A percentile compares a stretch with the other conserved stretches of the same genome.
phyloP scores from a whole-genome alignment of 2,888 invertebrate genomes.

The Agriopis aurantiaria region DNA sequence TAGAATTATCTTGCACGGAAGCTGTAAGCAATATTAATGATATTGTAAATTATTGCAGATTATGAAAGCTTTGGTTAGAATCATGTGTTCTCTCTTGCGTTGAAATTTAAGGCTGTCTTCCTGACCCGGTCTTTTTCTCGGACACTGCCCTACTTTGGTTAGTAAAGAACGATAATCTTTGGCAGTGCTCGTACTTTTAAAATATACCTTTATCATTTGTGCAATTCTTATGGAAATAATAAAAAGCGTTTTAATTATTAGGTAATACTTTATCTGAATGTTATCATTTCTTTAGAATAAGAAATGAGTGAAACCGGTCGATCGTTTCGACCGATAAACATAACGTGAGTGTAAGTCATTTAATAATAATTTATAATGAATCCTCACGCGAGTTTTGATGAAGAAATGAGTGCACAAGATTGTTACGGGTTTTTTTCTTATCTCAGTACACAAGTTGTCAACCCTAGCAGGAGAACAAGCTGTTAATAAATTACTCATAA shows the following conservation, averaged over 20 bases:
- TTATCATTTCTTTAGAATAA: background rate
- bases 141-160: background rate
- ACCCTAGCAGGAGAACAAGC: constrained; percentile 21
- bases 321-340: no score
- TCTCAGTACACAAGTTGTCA: background rate
- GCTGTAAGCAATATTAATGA: constrained; percentile 34
- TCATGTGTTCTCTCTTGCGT: constrained; percentile 27
- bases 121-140: background rate
- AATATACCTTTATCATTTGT: no score
- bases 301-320: background rate
- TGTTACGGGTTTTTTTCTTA: background rate
- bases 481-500: constrained; percentile 51
- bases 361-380: no score
- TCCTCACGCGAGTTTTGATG: background rate
- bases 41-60: constrained; percentile 39
- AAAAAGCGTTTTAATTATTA: no score
- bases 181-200: no score
- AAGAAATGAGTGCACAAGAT: background rate
- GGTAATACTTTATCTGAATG: background rate
- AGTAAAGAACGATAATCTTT: background rate
- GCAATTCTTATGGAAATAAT: no score
- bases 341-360: no score
- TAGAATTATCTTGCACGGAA: background rate
- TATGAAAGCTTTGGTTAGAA: constrained; percentile 37
- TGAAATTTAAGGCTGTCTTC: constrained; percentile 25